phyloP scores from a whole-genome alignment of 1,140 invertebrate species.

The Protaetia brevitarsis region DNA sequence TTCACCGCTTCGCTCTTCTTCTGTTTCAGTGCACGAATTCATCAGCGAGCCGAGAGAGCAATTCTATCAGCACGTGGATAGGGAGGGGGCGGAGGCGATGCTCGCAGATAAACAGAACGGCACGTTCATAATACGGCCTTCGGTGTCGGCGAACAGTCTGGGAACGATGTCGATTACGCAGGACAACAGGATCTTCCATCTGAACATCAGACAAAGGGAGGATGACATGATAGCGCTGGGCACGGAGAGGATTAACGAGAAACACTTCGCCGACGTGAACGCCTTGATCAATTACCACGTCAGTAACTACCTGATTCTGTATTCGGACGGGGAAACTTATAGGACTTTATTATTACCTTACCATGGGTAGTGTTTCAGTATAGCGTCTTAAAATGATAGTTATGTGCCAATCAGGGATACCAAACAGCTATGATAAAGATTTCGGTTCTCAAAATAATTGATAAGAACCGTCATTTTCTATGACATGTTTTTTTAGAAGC shows the following conservation, averaged over 20 bases:
- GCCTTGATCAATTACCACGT: conserved; percentile 46
- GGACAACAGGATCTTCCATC: conserved; percentile 42
- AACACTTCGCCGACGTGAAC: conserved; percentile 41
- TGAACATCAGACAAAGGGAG: conserved; percentile 39
- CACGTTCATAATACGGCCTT: conserved; percentile 46
- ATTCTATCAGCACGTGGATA: conserved; percentile 41
- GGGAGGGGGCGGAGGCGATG: conserved; percentile 39
- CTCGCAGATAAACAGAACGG: conserved; percentile 41
- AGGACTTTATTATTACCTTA: conserved; percentile 45
- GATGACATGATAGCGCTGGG: conserved; percentile 42
- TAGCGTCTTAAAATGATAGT: too few species aligned
- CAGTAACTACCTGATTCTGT: conserved; percentile 46
- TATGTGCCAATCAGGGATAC: too few species aligned
- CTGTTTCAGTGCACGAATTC: conserved; percentile 18
- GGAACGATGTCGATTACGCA: conserved; percentile 43
- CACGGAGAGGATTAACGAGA: conserved; percentile 42
- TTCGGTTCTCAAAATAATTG: too few species aligned
- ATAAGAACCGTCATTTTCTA: too few species aligned
- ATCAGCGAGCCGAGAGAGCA: conserved; percentile 30
- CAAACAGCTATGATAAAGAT: too few species aligned
- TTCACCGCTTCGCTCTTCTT: too few species aligned
- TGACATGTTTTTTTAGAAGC: too few species aligned
- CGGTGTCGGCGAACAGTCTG: conserved; percentile 30
- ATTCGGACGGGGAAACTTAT: conserved; percentile 35
- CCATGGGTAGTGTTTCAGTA: too few species aligned